These are phyloP conservation scores for Sinocyclocheilus grahami DNA, from an alignment of 2,113 vertebrate species.

Conservation along the genomic window DNA sequence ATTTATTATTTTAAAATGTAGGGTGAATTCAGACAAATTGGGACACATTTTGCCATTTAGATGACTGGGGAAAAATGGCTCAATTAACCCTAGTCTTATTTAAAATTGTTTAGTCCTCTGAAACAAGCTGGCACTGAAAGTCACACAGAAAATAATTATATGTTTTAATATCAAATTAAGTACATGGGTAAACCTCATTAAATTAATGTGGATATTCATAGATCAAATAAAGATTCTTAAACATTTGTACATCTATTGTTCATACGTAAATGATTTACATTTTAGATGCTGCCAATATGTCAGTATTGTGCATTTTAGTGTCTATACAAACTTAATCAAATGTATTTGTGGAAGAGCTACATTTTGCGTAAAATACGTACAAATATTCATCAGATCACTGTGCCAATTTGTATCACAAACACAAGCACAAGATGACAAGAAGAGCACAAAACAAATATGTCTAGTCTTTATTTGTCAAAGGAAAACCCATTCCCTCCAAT, in stretches of 20 bases:
- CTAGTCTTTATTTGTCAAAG: conserved; percentile 39
- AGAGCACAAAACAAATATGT: conserved; percentile 17
- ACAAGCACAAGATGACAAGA: conserved; percentile 12
- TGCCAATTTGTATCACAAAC: conserved; percentile 28
- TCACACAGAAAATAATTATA: not conserved
- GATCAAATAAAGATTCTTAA: not conserved
- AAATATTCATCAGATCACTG: not conserved
- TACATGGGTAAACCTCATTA: not conserved
- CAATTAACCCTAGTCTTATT: too few relatives aligned
- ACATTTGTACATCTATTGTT: not conserved
- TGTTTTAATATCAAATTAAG: not conserved
- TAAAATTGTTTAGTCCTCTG: not conserved
- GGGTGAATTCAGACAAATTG: too few relatives aligned
- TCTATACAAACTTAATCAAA: not conserved
- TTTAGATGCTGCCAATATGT: not conserved
- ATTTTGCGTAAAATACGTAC: not conserved
- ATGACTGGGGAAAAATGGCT: too few relatives aligned
- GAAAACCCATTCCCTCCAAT: conserved; percentile 7
- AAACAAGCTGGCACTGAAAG: not conserved
- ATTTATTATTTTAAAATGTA: too few relatives aligned
- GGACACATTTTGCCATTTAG: too few relatives aligned
- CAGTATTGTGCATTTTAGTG: not conserved
- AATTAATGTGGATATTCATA: not conserved
- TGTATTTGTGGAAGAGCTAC: not conserved
- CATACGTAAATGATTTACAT: not conserved